Conservation (phyloP, 1,140 invertebrate genomes). For the Bombus affinis region DNA sequence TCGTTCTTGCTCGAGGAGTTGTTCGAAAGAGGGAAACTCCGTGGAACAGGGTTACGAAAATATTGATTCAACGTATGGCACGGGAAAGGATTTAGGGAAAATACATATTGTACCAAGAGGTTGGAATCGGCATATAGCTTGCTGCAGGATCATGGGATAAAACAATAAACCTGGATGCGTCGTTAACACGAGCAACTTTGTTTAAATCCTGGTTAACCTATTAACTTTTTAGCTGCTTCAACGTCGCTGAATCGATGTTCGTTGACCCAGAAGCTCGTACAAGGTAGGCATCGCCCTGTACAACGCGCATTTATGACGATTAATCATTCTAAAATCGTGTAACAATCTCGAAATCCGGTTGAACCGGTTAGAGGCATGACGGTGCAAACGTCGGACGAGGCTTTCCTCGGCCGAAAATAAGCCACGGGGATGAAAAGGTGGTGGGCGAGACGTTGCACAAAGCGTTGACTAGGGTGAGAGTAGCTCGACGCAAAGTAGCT, state of each 20-base stretch:
- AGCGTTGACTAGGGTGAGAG: constrained; percentile 61
- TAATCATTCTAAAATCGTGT: not conserved
- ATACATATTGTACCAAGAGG: not conserved
- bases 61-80: constrained; percentile 8
- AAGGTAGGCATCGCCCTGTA: not conserved
- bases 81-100: not conserved
- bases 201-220: not conserved
- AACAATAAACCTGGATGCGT: not conserved
- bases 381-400: constrained; percentile 50
- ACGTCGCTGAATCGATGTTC: not conserved
- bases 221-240: not conserved
- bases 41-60: constrained; percentile 1
- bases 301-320: not conserved
- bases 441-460: constrained; percentile 52
- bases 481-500: constrained; percentile 64
- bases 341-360: constrained; percentile 25
- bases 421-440: constrained; percentile 56
- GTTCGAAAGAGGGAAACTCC: not conserved
- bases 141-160: not conserved
- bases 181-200: not conserved
- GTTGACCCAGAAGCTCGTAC: not conserved
- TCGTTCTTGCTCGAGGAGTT: not conserved
- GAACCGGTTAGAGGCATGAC: constrained; percentile 43
- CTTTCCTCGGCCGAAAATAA: constrained; percentile 60
- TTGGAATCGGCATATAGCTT: not conserved